Evolutionary conservation across 2,797 vertebrate species (phyloP).

Genomic region (Clarias pachynema): DNA sequence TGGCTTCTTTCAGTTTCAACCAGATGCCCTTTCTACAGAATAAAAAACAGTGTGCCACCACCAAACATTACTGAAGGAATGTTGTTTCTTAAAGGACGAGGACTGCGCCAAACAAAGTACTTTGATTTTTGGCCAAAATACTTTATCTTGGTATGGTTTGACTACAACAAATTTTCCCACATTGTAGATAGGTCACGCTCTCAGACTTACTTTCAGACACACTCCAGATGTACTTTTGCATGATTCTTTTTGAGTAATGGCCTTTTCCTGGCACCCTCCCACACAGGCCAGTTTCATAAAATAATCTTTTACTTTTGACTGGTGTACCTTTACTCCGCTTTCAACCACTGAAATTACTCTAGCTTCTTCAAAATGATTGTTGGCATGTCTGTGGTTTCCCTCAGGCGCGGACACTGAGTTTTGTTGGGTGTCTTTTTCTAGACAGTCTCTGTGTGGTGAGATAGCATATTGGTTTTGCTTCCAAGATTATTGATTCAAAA

Average conservation of each 20-base stretch:
- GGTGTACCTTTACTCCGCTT: constrained; percentile 38
- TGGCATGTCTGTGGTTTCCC: constrained; percentile 36
- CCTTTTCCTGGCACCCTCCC: constrained; percentile 31
- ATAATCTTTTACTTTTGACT: constrained; percentile 43
- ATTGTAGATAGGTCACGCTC: constrained; percentile 10
- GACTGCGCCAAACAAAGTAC: background rate
- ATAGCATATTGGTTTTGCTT: background rate
- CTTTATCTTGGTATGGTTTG: constrained; percentile 36
- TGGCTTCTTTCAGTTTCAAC: background rate
- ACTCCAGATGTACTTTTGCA: constrained; percentile 35
- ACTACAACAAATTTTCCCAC: constrained; percentile 37
- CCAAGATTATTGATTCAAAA: background rate
- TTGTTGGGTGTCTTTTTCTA: constrained; percentile 8
- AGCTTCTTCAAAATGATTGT: constrained; percentile 35
- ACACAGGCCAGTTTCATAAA: constrained; percentile 31
- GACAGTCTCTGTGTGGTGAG: background rate
- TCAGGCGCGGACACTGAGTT: background rate
- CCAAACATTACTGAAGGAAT: background rate
- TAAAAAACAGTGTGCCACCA: background rate
- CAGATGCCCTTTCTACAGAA: background rate
- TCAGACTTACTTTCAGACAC: constrained; percentile 39
- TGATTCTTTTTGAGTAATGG: constrained; percentile 42
- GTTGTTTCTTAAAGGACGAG: constrained; percentile 10
- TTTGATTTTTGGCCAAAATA: background rate
- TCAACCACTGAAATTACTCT: constrained; percentile 39